Base-by-base conservation (phyloP, 2,888 invertebrate species). In the Allolobophora icterica region DNA sequence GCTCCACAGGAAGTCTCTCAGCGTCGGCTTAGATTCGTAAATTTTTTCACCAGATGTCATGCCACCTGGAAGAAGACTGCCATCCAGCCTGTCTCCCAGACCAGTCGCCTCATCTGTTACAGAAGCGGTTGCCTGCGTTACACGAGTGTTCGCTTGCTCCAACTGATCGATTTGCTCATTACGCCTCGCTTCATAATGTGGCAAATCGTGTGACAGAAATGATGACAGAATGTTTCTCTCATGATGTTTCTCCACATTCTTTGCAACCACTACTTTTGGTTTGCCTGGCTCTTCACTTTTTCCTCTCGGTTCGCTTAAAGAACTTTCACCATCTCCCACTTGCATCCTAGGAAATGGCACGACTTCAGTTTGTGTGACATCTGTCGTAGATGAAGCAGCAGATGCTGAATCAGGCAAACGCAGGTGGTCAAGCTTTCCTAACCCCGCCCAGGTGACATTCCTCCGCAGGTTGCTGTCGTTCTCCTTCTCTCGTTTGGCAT, bases 1-100 rank as follows among this genome's bases (percentile, higher is more conserved):
- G 38, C 24, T 87, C 87, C 87, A 87, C 34, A 87, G 87, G 21
- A 87, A 34, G 87, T 87, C 87, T 87, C 34, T 87, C 6, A 87
- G 87, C 21, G 87, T 87, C 35, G 35, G 87, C 87, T 87, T 87
- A 35, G 87, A 87, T 35, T 87, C 87, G 1, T 1, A 19, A 38
- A 21, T 35, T 87, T 35, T 87, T 5, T 87, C 87, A 8, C 87
- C 38, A 38, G 87, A 87, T 13, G 15, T 87, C 35, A 30, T 38
- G 24, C 3, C 87, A 34, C 21, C 24, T 17, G 87, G 87, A 30
- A 87, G 87, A 38, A 8, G 33, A 87, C 87, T 15, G 19, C 87
- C 35, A 87, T 87, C 87, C 34, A 87, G 6, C 34, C 6, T 34
- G 38, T 87, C 87, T 87, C 71, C 71, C 71, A 71, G 71, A n/a